Conservation (phyloP, 2,888 invertebrate genomes). For the Oligia fasciuncula region DNA sequence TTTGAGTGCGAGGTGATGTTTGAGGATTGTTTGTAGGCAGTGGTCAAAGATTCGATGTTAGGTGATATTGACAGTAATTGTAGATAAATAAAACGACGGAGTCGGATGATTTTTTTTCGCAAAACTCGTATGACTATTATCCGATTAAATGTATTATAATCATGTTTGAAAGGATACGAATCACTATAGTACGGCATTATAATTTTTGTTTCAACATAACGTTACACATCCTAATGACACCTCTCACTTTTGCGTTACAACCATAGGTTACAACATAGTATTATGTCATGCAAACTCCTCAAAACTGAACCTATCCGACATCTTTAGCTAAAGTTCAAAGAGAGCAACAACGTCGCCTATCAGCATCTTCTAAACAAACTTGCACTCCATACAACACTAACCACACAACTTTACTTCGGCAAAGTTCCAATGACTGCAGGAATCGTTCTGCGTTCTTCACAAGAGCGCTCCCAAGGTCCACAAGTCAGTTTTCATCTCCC, state of each 20-base stretch:
- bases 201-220: neutral
- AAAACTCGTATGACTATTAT: neutral
- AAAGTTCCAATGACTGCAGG: constrained; percentile 46
- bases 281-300: neutral
- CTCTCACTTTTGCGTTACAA: neutral
- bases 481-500: constrained; percentile 68
- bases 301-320: neutral
- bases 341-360: constrained; percentile 3
- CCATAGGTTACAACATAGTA: neutral
- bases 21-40: constrained; percentile 43
- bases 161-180: neutral
- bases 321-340: constrained; percentile 11
- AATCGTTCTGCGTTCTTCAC: constrained; percentile 35
- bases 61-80: constrained; percentile 49
- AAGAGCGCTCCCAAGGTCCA: constrained; percentile 58
- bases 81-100: constrained; percentile 24
- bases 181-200: too few species aligned
- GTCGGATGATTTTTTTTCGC: neutral
- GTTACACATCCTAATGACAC: neutral
- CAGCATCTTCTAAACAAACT: constrained; percentile 35
- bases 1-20: constrained; percentile 35
- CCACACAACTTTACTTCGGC: constrained; percentile 32
- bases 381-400: constrained; percentile 14
- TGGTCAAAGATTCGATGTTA: constrained; percentile 41
- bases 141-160: neutral